Conservation (phyloP, 2,797 vertebrate genomes). For the Phataginus tricuspis region DNA sequence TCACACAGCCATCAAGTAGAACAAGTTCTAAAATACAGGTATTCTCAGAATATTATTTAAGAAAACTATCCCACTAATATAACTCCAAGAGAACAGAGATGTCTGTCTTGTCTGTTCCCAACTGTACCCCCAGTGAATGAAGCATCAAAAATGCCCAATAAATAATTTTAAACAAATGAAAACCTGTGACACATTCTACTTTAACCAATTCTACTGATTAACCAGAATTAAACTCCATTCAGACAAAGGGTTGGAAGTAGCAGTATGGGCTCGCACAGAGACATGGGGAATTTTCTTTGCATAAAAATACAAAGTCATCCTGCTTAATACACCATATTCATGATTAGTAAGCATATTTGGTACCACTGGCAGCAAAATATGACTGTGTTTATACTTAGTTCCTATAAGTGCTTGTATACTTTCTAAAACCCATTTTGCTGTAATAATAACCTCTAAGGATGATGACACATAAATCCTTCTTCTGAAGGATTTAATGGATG, state of each 20-base stretch:
- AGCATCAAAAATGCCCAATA: neutral
- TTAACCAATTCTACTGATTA: neutral
- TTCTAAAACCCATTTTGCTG: neutral
- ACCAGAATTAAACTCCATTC: neutral
- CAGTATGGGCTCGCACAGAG: neutral
- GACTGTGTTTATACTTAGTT: neutral
- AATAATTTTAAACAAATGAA: neutral
- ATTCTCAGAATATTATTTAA: neutral
- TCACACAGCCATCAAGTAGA: neutral
- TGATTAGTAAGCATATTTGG: neutral
- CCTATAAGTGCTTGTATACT: neutral
- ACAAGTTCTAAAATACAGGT: neutral
- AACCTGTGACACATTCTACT: neutral
- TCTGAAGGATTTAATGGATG: neutral
- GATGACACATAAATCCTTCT: neutral
- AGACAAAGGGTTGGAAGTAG: neutral
- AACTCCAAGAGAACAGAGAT: neutral
- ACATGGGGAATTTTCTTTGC: neutral
- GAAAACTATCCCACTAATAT: neutral
- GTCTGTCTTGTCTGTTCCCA: neutral
- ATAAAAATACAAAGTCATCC: neutral
- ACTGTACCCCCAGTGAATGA: neutral
- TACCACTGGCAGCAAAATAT: neutral
- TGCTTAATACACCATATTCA: neutral
- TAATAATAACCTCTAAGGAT: neutral